Percentiles rank a stretch among this genome's conserved stretches.
phyloP scores from a whole-genome alignment of 2,113 vertebrate species.

The Paracyprichromis sp. region DNA sequence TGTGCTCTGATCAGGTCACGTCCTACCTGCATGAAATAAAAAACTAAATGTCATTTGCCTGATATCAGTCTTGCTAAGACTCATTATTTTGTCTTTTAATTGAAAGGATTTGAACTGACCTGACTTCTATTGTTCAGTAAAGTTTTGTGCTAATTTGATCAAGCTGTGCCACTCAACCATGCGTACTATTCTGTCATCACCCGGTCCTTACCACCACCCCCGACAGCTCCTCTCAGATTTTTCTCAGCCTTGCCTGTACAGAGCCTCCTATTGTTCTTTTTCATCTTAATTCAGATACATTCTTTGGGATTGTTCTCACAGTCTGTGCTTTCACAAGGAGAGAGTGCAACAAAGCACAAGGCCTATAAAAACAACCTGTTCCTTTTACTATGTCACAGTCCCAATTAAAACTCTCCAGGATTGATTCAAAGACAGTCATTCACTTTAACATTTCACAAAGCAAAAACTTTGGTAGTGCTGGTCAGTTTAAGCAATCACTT shows the following conservation, averaged over 20 bases:
- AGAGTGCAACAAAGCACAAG: constrained; percentile 23
- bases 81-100: background rate
- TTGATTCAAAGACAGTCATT: background rate
- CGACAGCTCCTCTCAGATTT: background rate
- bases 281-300: constrained; percentile 36
- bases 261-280: constrained; percentile 33
- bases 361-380: background rate
- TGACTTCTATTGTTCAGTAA: background rate
- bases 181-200: background rate
- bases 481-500: background rate
- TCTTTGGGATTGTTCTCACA: constrained; percentile 33
- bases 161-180: background rate
- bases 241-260: constrained; percentile 7
- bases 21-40: background rate
- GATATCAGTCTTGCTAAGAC: background rate
- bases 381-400: background rate
- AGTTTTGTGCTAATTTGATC: background rate
- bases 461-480: background rate
- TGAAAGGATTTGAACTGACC: background rate
- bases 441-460: background rate
- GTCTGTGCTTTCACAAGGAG: background rate
- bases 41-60: background rate
- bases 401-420: background rate
- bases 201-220: background rate
- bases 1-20: background rate